Evolutionary conservation across 2,888 invertebrate genomes (phyloP).

Genomic region (Caenorhabditis auriculariae): DNA sequence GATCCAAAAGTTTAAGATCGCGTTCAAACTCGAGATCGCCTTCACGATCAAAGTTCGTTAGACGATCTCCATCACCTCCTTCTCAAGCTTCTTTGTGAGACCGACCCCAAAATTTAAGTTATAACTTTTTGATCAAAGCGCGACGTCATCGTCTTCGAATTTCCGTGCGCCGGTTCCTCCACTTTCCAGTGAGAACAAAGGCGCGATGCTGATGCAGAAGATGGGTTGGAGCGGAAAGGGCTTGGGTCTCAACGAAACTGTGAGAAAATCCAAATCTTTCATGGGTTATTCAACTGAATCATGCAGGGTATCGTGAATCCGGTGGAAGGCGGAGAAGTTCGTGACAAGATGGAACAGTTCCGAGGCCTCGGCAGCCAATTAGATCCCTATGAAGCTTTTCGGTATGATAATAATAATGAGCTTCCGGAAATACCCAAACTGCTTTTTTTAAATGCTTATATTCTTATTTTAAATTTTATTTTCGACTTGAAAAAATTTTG

Average conservation of each 20-base stretch:
- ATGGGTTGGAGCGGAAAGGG: slow-evolving; percentile 94
- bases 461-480: too few relatives aligned
- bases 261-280: slow-evolving; percentile 1
- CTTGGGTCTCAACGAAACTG: slow-evolving; percentile 89
- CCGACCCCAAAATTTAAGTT: neutral
- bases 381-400: slow-evolving; percentile 49
- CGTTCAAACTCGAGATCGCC: slow-evolving; percentile 7
- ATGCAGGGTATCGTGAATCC: slow-evolving; percentile 80
- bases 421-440: too few relatives aligned
- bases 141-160: slow-evolving; percentile 1
- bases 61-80: slow-evolving; percentile 9
- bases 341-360: slow-evolving; percentile 88
- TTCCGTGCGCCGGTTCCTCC: slow-evolving; percentile 22
- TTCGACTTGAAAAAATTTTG: too few relatives aligned
- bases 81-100: slow-evolving; percentile 5
- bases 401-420: slow-evolving; percentile 10
- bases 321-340: slow-evolving; percentile 83
- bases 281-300: neutral
- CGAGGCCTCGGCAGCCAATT: slow-evolving; percentile 81
- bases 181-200: slow-evolving; percentile 84
- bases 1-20: slow-evolving; percentile 5
- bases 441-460: too few relatives aligned
- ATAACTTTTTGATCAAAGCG: neutral
- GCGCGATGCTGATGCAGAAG: slow-evolving; percentile 91
- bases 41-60: neutral